These are phyloP conservation scores for Pachymerium ferrugineum DNA, from an alignment of 2,888 invertebrate genomes.

Conservation along the genomic window DNA sequence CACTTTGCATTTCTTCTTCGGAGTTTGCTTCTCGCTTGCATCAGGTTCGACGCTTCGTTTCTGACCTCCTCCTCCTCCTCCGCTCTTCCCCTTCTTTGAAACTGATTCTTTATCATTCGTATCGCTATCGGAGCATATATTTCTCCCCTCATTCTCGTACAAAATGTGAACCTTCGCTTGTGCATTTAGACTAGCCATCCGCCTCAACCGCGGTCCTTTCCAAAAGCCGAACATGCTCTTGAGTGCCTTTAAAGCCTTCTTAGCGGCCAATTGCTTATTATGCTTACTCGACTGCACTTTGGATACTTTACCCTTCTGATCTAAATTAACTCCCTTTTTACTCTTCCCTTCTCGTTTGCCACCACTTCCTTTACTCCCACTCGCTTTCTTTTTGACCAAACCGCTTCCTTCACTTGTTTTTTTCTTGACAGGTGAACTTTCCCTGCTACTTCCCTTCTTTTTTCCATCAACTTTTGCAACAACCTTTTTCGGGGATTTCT, in stretches of 20 bases:
- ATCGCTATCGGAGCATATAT: not conserved
- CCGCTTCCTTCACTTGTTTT: constrained; percentile 1
- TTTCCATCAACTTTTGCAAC: not conserved
- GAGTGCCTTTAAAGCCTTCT: constrained; percentile 4
- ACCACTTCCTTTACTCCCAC: not conserved
- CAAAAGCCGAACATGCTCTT: constrained; percentile 34
- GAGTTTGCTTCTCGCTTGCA: not conserved
- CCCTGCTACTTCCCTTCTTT: constrained; percentile 12
- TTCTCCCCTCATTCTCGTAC: constrained; percentile 70
- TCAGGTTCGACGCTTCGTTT: constrained; percentile 41
- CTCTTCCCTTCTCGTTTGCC: not conserved
- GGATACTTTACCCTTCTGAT: not conserved
- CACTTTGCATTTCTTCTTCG: not conserved
- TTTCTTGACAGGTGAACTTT: not conserved
- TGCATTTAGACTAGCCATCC: constrained; percentile 84
- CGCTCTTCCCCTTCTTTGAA: not conserved
- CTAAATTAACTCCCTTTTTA: too few species aligned
- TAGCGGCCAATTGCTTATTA: not conserved
- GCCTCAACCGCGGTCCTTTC: constrained; percentile 40
- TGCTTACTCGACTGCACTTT: not conserved
- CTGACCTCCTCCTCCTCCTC: not conserved
- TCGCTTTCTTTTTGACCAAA: not conserved
- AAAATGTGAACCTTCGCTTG: constrained; percentile 83
- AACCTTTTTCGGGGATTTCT: not conserved
- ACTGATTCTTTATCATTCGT: not conserved